phyloP scores from a whole-genome alignment of 2,797 vertebrate genomes.

The Synaphobranchus kaupii region DNA sequence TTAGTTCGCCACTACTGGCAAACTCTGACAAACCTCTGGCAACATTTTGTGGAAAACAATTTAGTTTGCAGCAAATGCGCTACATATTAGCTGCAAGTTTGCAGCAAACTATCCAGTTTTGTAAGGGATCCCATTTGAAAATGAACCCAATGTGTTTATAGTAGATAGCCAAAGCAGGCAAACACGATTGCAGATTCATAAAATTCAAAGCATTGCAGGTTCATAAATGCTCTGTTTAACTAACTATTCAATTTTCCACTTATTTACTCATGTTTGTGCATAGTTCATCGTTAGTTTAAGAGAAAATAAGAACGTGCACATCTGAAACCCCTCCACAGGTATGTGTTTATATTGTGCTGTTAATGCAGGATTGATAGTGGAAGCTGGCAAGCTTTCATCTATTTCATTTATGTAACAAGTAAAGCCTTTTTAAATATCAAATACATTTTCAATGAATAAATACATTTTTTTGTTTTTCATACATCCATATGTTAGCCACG shows the following conservation, averaged over 20 bases:
- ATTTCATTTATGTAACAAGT: neutral
- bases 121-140: conserved; percentile 3
- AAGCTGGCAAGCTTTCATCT: neutral
- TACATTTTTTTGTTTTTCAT: too few species aligned
- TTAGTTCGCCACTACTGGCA: too few species aligned
- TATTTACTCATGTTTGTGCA: neutral
- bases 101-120: too few species aligned
- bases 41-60: too few species aligned
- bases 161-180: neutral
- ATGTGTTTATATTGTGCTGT: neutral
- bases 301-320: too few species aligned
- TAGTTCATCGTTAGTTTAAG: neutral
- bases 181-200: neutral
- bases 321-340: too few species aligned
- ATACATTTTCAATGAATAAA: neutral
- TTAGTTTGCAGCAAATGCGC: too few species aligned
- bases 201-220: too few species aligned
- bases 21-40: too few species aligned
- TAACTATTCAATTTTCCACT: neutral
- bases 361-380: neutral
- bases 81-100: too few species aligned
- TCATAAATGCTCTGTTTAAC: neutral
- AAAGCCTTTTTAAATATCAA: neutral
- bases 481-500: too few species aligned
- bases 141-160: neutral